Percentiles rank a stretch among this genome's conserved stretches.
phyloP scores from a whole-genome alignment of 2,888 invertebrate species.

The Polyommatus iphigenia region DNA sequence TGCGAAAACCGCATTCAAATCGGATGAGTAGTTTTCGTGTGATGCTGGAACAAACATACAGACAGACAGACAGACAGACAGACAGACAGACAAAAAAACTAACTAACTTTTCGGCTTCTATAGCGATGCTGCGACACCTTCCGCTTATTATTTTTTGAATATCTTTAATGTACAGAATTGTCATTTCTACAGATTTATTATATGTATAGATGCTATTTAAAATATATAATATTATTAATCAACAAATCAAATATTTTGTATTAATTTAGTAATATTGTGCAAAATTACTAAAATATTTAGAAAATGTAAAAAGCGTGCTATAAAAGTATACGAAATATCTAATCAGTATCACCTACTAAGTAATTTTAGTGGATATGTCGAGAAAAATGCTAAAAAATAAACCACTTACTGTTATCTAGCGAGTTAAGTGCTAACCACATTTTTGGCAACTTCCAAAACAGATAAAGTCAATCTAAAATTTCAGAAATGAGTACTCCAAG shows the following conservation, averaged over 20 bases:
- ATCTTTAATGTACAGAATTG: too few relatives aligned
- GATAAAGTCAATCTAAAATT: conserved; percentile 3
- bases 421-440: conserved; percentile 24
- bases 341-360: conserved; percentile 11
- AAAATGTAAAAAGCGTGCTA: neutral
- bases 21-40: too few relatives aligned
- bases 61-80: too few relatives aligned
- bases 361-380: neutral
- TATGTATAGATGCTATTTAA: too few relatives aligned
- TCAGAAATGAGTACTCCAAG: neutral
- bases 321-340: conserved; percentile 1
- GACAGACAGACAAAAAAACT: too few relatives aligned
- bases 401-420: conserved; percentile 11
- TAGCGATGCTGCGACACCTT: too few relatives aligned
- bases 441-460: conserved; percentile 21
- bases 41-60: too few relatives aligned
- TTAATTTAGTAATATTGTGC: neutral
- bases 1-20: too few relatives aligned
- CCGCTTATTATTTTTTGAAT: too few relatives aligned
- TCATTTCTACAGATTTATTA: too few relatives aligned
- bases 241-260: neutral
- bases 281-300: neutral
- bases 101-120: too few relatives aligned
- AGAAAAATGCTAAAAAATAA: neutral
- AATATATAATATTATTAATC: neutral